A percentile compares a stretch with the other conserved stretches of the same genome.
phyloP scores from a whole-genome alignment of 2,888 invertebrate species.

The Amorpha juglandis region DNA sequence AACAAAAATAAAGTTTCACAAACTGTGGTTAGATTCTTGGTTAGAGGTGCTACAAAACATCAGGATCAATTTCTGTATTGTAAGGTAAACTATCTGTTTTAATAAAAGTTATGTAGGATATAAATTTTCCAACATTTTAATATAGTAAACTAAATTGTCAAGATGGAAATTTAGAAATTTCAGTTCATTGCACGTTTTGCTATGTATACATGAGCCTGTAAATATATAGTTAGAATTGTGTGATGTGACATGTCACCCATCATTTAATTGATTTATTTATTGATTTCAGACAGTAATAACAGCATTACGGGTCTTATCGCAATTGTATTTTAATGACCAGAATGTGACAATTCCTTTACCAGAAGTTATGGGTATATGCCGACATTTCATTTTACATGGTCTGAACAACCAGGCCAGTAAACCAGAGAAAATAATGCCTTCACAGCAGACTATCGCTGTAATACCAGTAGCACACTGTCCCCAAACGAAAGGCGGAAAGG shows the following conservation, averaged over 20 bases:
- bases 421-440: slow-evolving; percentile 84
- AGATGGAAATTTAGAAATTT: too few relatives aligned
- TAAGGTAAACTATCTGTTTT: slow-evolving; percentile 64
- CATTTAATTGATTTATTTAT: too few relatives aligned
- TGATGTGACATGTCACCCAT: too few relatives aligned
- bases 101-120: slow-evolving; percentile 13
- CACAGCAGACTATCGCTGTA: slow-evolving; percentile 85
- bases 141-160: too few relatives aligned
- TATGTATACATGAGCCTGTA: too few relatives aligned
- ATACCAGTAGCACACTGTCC: slow-evolving; percentile 70
- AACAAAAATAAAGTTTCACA: slow-evolving; percentile 67
- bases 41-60: slow-evolving; percentile 58
- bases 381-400: slow-evolving; percentile 83
- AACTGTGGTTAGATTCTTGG: slow-evolving; percentile 67
- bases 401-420: slow-evolving; percentile 63
- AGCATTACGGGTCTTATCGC: slow-evolving; percentile 69
- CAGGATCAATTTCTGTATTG: slow-evolving; percentile 77
- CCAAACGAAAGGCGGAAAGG: slow-evolving; percentile 84
- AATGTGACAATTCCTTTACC: slow-evolving; percentile 63
- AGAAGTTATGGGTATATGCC: slow-evolving; percentile 84
- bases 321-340: slow-evolving; percentile 69
- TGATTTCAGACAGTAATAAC: slow-evolving; percentile 77
- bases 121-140: too few relatives aligned
- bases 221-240: too few relatives aligned
- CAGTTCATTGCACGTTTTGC: too few relatives aligned